Conservation (phyloP, 2,888 invertebrate species). For the Drosophila mayaguana region DNA sequence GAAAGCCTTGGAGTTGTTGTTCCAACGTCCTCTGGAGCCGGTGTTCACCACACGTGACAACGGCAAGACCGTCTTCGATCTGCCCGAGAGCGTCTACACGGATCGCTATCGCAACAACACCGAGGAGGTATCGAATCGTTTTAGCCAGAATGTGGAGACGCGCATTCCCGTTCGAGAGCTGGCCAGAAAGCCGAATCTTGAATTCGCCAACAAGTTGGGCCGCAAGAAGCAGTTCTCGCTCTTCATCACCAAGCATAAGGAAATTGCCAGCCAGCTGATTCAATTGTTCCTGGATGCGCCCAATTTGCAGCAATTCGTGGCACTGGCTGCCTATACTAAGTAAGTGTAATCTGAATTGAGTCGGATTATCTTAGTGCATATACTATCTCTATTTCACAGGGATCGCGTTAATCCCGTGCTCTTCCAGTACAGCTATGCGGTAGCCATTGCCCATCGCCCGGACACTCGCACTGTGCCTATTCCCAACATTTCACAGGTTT, state of each 20-base stretch:
- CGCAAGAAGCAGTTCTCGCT: conserved; percentile 87
- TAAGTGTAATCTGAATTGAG: conserved; percentile 33
- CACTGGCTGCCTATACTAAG: conserved; percentile 88
- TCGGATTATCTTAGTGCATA: neutral
- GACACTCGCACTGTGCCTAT: conserved; percentile 87
- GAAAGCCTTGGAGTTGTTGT: conserved; percentile 80
- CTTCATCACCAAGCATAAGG: conserved; percentile 90
- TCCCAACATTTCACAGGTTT: conserved; percentile 91
- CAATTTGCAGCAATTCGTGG: conserved; percentile 88
- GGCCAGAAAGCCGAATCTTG: conserved; percentile 75
- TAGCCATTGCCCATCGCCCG: conserved; percentile 89
- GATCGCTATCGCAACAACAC: conserved; percentile 77
- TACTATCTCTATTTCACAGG: conserved; percentile 78
- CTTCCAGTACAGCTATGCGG: conserved; percentile 92
- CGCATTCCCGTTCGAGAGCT: conserved; percentile 82
- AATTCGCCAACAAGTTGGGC: conserved; percentile 73
- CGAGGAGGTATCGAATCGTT: conserved; percentile 78
- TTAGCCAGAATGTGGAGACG: conserved; percentile 77
- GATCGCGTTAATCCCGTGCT: conserved; percentile 92
- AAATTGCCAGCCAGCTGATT: conserved; percentile 90
- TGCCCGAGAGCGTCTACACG: conserved; percentile 82
- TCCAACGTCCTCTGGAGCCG: conserved; percentile 84
- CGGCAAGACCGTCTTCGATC: conserved; percentile 81
- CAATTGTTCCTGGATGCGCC: conserved; percentile 88
- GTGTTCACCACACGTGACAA: conserved; percentile 82